These are phyloP conservation scores for Chrysogorgia sp. DNA, from an alignment of 92 coral and sea anemone genomes.

Conservation along the genomic window DNA sequence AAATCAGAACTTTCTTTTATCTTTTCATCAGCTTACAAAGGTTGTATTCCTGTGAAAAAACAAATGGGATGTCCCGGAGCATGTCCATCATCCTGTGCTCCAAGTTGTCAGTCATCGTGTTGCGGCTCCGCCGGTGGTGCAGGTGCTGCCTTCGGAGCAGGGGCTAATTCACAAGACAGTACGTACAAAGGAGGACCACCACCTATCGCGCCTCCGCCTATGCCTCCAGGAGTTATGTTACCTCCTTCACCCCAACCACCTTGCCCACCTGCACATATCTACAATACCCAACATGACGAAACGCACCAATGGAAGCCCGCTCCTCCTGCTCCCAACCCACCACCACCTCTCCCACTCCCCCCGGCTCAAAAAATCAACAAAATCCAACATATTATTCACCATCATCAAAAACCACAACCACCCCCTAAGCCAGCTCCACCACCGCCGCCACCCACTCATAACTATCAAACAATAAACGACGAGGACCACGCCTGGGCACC, in stretches of 20 bases:
- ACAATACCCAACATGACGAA: constrained; percentile 43
- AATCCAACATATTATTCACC: constrained; percentile 45
- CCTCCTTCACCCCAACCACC: constrained; percentile 37
- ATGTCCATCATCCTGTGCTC: constrained; percentile 33
- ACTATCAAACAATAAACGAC: constrained; percentile 32
- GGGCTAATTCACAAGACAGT: not conserved
- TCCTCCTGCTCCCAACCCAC: constrained; percentile 5
- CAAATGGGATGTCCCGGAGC: constrained; percentile 47
- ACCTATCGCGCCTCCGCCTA: constrained; percentile 42
- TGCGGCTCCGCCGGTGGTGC: constrained; percentile 30
- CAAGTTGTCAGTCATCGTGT: not conserved
- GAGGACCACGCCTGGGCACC: constrained; percentile 51
- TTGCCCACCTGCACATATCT: constrained; percentile 46
- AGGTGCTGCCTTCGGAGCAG: constrained; percentile 1
- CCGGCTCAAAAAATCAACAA: constrained; percentile 37
- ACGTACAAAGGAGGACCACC: constrained; percentile 35
- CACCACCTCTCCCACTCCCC: constrained; percentile 28
- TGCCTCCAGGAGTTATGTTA: constrained; percentile 45
- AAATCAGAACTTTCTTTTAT: not conserved
- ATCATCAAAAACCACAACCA: constrained; percentile 43
- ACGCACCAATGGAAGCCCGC: constrained; percentile 42
- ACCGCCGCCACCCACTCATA: constrained; percentile 34
- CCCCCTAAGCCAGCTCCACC: constrained; percentile 49
- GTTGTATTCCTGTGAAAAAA: constrained; percentile 25
- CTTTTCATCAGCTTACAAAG: constrained; percentile 6